A percentile compares a stretch with the other conserved stretches of the same genome.
These are phyloP conservation scores for Entomyzon cyanotis DNA, from an alignment of 2,113 vertebrate species.

Conservation along the genomic window DNA sequence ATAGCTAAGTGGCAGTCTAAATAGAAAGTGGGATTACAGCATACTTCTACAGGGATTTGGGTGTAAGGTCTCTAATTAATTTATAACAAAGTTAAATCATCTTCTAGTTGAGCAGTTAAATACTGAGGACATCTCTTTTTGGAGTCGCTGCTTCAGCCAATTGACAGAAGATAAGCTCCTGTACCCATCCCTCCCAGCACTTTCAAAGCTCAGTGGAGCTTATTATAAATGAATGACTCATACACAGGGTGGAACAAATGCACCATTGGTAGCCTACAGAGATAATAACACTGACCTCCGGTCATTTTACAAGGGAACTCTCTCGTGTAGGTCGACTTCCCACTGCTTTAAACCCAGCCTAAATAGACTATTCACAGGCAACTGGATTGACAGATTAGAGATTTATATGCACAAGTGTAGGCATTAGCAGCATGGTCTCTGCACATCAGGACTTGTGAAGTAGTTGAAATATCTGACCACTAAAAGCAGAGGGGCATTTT, in stretches of 20 bases:
- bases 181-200: conserved; percentile 1
- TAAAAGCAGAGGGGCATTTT: background rate
- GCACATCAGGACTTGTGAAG: background rate
- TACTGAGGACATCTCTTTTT: conserved; percentile 19
- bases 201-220: conserved; percentile 38
- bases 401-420: conserved; percentile 43
- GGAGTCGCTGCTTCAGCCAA: background rate
- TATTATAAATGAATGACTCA: conserved; percentile 51
- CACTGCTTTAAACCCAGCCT: conserved; percentile 56
- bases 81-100: conserved; percentile 4
- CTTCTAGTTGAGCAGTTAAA: conserved; percentile 12
- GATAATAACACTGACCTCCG: conserved; percentile 62
- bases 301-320: conserved; percentile 47
- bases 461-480: background rate
- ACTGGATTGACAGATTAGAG: conserved; percentile 19
- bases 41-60: background rate
- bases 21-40: background rate
- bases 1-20: background rate
- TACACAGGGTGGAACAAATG: conserved; percentile 51
- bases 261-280: conserved; percentile 37
- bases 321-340: conserved; percentile 53
- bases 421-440: conserved; percentile 13
- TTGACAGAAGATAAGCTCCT: conserved; percentile 33
- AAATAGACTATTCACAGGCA: conserved; percentile 37
- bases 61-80: conserved; percentile 14